phyloP scores from a whole-genome alignment of 2,888 invertebrate genomes.

The Scaptomyza flava region DNA sequence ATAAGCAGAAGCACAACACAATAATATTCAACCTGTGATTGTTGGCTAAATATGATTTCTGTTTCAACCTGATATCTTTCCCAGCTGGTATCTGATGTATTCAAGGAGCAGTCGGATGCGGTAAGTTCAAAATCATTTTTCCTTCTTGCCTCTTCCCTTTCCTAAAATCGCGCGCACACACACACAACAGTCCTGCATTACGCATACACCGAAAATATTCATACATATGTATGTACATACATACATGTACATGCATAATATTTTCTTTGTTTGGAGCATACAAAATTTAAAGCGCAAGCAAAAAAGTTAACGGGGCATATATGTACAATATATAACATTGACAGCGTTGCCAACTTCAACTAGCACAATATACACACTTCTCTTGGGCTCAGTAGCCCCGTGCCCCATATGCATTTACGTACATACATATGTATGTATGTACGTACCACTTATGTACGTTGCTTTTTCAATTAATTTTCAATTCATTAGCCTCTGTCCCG shows the following conservation, averaged over 20 bases:
- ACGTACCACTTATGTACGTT: not conserved
- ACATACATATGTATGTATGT: too few species aligned
- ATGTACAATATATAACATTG: not conserved
- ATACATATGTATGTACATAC: not conserved
- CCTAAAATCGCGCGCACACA: not conserved
- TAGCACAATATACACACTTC: slow-evolving; percentile 10
- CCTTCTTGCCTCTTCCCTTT: not conserved
- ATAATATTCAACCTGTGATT: slow-evolving; percentile 28
- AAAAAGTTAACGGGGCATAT: slow-evolving; percentile 5
- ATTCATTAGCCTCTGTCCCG: not conserved
- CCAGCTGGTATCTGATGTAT: slow-evolving; percentile 79
- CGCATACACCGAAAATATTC: not conserved
- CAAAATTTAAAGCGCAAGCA: slow-evolving; percentile 17
- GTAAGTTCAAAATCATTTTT: slow-evolving; percentile 57
- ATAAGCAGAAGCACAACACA: slow-evolving; percentile 1
- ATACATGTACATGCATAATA: not conserved
- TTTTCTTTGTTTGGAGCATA: slow-evolving; percentile 42
- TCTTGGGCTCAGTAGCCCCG: not conserved
- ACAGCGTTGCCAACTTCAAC: slow-evolving; percentile 43
- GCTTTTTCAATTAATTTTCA: not conserved
- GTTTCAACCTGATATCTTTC: slow-evolving; percentile 9
- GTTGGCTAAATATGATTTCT: slow-evolving; percentile 27
- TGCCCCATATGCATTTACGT: not conserved
- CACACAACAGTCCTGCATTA: slow-evolving; percentile 11
- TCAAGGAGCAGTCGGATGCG: slow-evolving; percentile 76